phyloP scores from a whole-genome alignment of 2,797 vertebrate genomes.

The Ptychobarbus kaznakovi region DNA sequence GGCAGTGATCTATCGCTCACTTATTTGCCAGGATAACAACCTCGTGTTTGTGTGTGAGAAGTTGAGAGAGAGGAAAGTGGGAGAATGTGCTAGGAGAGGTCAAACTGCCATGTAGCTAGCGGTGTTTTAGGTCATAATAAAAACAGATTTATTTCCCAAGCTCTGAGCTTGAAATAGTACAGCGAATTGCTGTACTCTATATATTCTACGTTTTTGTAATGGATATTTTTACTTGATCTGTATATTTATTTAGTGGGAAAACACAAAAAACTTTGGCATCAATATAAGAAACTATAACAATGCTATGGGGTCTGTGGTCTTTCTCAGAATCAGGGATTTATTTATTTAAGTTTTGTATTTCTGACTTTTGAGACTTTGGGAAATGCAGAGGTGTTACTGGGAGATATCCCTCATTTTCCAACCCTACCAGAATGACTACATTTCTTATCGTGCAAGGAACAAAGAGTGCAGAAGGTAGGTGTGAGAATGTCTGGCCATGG shows the following conservation, averaged over 20 bases:
- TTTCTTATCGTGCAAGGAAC: conserved; percentile 63
- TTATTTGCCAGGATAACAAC: conserved; percentile 80
- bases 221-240: neutral
- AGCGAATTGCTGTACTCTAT: neutral
- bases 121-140: conserved; percentile 32
- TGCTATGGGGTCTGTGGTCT: conserved; percentile 6
- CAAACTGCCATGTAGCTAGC: neutral
- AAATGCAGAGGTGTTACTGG: conserved; percentile 66
- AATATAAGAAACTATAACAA: conserved; percentile 20
- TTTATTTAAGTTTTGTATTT: neutral
- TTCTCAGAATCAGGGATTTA: neutral
- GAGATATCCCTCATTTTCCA: conserved; percentile 42
- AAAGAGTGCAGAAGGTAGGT: conserved; percentile 32
- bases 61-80: conserved; percentile 17
- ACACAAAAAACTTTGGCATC: neutral
- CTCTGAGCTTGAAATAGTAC: conserved; percentile 30
- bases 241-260: conserved; percentile 6
- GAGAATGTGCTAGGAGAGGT: conserved; percentile 49
- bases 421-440: conserved; percentile 26
- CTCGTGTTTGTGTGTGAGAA: conserved; percentile 43
- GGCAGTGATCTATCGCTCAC: conserved; percentile 79
- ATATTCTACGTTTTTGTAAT: neutral
- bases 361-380: conserved; percentile 51
- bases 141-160: conserved; percentile 24
- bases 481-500: conserved; percentile 43